These are phyloP conservation scores for Zonitis immaculata DNA, from an alignment of 2,888 invertebrate species.

Conservation along the genomic window DNA sequence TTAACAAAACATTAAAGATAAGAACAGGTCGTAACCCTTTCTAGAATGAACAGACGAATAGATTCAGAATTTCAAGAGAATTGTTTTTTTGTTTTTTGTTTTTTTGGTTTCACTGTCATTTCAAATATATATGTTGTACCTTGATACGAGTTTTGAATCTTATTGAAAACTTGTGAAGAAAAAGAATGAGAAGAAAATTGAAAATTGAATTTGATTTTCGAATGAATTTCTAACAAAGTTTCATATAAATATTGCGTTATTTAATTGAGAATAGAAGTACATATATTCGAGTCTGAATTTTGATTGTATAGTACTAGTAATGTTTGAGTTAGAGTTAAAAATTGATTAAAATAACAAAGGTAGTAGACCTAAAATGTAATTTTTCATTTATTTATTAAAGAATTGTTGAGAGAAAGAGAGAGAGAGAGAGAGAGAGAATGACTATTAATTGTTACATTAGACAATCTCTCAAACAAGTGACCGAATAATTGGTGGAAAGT, in stretches of 20 bases:
- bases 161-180: slow-evolving; percentile 6
- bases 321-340: slow-evolving; percentile 15
- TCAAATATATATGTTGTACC: too few relatives aligned
- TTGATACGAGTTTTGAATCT: slow-evolving; percentile 14
- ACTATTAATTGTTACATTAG: slow-evolving; percentile 19
- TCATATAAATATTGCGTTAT: not conserved
- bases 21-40: slow-evolving; percentile 37
- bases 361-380: slow-evolving; percentile 9
- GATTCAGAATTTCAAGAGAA: slow-evolving; percentile 9
- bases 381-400: slow-evolving; percentile 10
- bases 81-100: too few relatives aligned
- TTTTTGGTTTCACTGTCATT: too few relatives aligned
- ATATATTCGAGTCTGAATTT: not conserved
- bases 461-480: slow-evolving; percentile 19
- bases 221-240: not conserved
- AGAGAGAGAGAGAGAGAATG: too few relatives aligned
- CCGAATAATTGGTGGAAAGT: slow-evolving; percentile 19
- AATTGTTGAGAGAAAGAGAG: slow-evolving; percentile 15
- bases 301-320: slow-evolving; percentile 10
- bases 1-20: slow-evolving; percentile 37
- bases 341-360: slow-evolving; percentile 17
- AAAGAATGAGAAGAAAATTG: not conserved
- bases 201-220: not conserved
- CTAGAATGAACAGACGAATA: slow-evolving; percentile 17
- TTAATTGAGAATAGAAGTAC: not conserved